phyloP scores from a whole-genome alignment of 1,140 invertebrate genomes.

The Drosophila leontia region DNA sequence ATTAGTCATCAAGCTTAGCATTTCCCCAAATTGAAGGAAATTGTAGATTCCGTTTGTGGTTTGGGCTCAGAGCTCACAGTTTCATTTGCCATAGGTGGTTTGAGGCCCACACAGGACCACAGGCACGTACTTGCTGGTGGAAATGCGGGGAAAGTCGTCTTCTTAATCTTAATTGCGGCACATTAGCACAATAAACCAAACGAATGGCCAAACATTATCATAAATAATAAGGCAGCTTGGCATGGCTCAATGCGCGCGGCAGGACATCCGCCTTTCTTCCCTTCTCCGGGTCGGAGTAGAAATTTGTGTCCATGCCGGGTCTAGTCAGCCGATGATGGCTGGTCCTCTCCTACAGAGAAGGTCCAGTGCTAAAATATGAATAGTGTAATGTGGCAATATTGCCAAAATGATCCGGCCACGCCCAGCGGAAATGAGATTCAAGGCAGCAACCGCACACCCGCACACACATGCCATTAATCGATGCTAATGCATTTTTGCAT shows the following conservation, averaged over 20 bases:
- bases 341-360: background rate
- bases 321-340: constrained; percentile 31
- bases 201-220: constrained; percentile 83
- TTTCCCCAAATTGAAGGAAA: background rate
- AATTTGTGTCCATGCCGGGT: constrained; percentile 5
- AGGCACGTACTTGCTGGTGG: constrained; percentile 24
- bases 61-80: background rate
- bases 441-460: constrained; percentile 12
- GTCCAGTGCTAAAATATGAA: constrained; percentile 74
- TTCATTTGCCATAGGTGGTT: constrained; percentile 4
- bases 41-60: background rate
- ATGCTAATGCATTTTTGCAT: constrained; percentile 78
- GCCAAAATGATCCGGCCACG: constrained; percentile 45
- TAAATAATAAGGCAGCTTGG: constrained; percentile 76
- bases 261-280: constrained; percentile 63
- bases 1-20: background rate
- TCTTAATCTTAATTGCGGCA: constrained; percentile 83
- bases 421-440: constrained; percentile 50
- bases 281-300: background rate
- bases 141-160: constrained; percentile 72
- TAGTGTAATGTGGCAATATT: constrained; percentile 71
- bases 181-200: constrained; percentile 84
- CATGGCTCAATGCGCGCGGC: constrained; percentile 73
- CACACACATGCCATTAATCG: constrained; percentile 44
- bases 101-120: constrained; percentile 1